Conservation (phyloP, 2,888 invertebrate genomes). For the Cephus nigrinus region DNA sequence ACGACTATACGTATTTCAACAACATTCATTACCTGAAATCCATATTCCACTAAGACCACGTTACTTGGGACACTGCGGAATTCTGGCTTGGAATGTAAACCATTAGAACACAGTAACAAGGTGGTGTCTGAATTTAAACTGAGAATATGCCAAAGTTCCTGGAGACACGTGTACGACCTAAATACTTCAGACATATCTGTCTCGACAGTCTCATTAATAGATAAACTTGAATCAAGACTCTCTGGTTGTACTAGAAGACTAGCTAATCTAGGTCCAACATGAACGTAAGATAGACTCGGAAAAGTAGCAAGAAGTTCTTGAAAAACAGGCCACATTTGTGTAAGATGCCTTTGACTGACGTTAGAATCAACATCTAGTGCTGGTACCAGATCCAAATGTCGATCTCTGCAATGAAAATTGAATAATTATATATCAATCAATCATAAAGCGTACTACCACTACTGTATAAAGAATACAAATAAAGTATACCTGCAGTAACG, state of each 20-base stretch:
- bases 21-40: slow-evolving; percentile 68
- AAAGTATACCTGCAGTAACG: slow-evolving; percentile 66
- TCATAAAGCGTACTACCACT: neutral
- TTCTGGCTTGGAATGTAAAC: slow-evolving; percentile 63
- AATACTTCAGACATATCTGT: slow-evolving; percentile 63
- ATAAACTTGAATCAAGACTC: slow-evolving; percentile 56
- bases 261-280: slow-evolving; percentile 71
- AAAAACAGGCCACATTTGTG: slow-evolving; percentile 69
- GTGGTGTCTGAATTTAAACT: slow-evolving; percentile 63
- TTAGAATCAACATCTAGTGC: slow-evolving; percentile 70
- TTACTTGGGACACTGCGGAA: slow-evolving; percentile 68
- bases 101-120: slow-evolving; percentile 66
- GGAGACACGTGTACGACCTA: slow-evolving; percentile 60
- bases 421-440: neutral
- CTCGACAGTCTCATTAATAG: slow-evolving; percentile 62
- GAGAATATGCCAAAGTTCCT: slow-evolving; percentile 67
- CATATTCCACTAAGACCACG: slow-evolving; percentile 71
- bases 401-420: slow-evolving; percentile 54
- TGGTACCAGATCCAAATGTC: slow-evolving; percentile 69
- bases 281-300: slow-evolving; percentile 69
- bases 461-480: neutral
- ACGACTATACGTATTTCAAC: neutral
- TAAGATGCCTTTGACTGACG: slow-evolving; percentile 67
- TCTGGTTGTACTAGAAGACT: slow-evolving; percentile 68
- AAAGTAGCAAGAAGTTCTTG: slow-evolving; percentile 70